Percentiles rank a stretch among this genome's conserved stretches.
Evolutionary conservation across 1,140 invertebrate genomes (phyloP).

Genomic region (Panagrolaimus sp.): DNA sequence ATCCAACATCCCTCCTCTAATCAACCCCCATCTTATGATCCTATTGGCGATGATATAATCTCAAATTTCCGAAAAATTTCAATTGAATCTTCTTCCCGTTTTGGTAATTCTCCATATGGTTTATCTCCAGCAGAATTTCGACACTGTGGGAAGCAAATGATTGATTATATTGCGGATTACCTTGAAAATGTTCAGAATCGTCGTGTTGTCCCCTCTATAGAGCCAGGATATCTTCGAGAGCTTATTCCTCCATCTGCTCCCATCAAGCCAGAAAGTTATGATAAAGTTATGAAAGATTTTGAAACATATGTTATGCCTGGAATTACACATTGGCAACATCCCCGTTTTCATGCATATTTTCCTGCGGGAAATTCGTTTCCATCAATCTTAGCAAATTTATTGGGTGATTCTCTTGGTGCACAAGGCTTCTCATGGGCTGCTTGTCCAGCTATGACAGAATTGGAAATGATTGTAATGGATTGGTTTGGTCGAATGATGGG

Average conservation of each 20-base stretch:
- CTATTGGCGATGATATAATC: not conserved
- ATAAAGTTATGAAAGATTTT: conserved; percentile 85
- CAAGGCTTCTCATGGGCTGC: conserved; percentile 98
- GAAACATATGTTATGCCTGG: conserved; percentile 96
- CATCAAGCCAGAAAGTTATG: conserved; percentile 77
- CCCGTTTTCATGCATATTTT: conserved; percentile 96
- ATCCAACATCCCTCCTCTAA: too few relatives aligned
- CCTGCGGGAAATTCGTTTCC: conserved; percentile 94
- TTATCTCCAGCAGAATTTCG: conserved; percentile 88
- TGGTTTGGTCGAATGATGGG: conserved; percentile 78
- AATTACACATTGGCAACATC: conserved; percentile 97
- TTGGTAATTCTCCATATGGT: conserved; percentile 12
- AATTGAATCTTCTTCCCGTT: not conserved
- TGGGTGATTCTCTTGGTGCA: conserved; percentile 86
- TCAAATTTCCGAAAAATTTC: not conserved
- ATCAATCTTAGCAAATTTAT: conserved; percentile 94
- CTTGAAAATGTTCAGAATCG: conserved; percentile 74
- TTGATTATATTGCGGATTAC: conserved; percentile 95
- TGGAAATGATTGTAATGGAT: conserved; percentile 91
- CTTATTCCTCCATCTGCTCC: conserved; percentile 78
- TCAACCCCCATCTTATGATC: not conserved
- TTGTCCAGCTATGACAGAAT: conserved; percentile 90
- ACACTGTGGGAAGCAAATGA: conserved; percentile 82
- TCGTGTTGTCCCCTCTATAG: conserved; percentile 79
- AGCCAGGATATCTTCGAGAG: conserved; percentile 74